These are phyloP conservation scores for Trissolcus brochymenae DNA, from an alignment of 2,888 invertebrate genomes.

Conservation along the genomic window DNA sequence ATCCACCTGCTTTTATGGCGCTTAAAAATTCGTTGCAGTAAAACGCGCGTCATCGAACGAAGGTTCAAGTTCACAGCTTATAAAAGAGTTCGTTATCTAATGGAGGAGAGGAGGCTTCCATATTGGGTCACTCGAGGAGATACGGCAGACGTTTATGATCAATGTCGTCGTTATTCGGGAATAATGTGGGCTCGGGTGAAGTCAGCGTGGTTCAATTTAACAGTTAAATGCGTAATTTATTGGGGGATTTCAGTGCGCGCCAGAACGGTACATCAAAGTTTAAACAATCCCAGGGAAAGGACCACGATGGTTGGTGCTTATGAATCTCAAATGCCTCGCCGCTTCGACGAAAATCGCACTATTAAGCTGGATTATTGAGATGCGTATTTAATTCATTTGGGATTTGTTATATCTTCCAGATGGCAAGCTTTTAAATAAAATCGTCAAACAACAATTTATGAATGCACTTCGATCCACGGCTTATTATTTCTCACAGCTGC, in stretches of 20 bases:
- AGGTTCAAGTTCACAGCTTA: slow-evolving; percentile 41
- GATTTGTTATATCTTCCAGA: background rate
- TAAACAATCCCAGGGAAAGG: slow-evolving; percentile 16
- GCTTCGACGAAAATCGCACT: background rate
- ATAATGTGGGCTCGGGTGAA: slow-evolving; percentile 9
- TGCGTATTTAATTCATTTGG: slow-evolving; percentile 1
- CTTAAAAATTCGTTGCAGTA: too few species aligned
- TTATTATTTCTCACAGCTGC: too few species aligned
- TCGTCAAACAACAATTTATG: background rate
- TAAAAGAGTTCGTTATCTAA: slow-evolving; percentile 37
- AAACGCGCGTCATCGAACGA: too few species aligned
- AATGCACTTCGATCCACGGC: background rate
- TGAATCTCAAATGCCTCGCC: slow-evolving; percentile 17
- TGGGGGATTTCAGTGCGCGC: slow-evolving; percentile 3
- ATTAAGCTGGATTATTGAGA: slow-evolving; percentile 28
- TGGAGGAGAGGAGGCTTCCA: slow-evolving; percentile 18
- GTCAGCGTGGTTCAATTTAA: slow-evolving; percentile 38
- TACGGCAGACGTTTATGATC: slow-evolving; percentile 35
- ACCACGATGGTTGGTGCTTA: slow-evolving; percentile 4
- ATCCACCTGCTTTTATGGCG: too few species aligned
- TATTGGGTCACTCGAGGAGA: slow-evolving; percentile 3
- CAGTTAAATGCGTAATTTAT: slow-evolving; percentile 41
- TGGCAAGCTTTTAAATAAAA: background rate
- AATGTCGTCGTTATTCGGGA: slow-evolving; percentile 31
- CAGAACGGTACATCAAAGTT: slow-evolving; percentile 26